Conservation (phyloP, 2,113 vertebrate genomes). For the Platichthys stellatus region DNA sequence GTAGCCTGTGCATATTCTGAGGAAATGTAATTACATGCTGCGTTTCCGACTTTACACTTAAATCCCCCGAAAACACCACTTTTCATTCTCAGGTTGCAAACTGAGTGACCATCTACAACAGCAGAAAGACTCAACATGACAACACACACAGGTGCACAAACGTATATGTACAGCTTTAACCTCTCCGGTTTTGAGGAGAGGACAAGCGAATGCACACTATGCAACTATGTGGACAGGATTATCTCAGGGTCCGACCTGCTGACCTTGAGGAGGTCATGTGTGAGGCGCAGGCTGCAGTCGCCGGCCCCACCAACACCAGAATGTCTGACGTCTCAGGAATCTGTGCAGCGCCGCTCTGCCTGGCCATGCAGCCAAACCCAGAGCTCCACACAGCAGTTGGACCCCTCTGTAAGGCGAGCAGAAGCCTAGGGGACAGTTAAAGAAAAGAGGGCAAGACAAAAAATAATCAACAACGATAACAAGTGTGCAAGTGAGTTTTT, state of each 20-base stretch:
- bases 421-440: background rate
- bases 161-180: conserved; percentile 18
- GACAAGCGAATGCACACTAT: conserved; percentile 39
- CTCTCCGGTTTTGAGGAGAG: conserved; percentile 30
- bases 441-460: background rate
- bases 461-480: no score
- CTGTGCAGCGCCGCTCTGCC: conserved; percentile 48
- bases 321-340: conserved; percentile 76
- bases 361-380: conserved; percentile 52
- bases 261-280: conserved; percentile 68
- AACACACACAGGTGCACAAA: conserved; percentile 19
- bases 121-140: background rate
- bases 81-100: conserved; percentile 1
- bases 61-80: conserved; percentile 15
- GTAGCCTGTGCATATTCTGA: background rate
- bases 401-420: conserved; percentile 4
- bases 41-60: background rate
- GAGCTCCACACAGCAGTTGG: background rate
- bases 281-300: conserved; percentile 55
- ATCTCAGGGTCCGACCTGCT: conserved; percentile 74
- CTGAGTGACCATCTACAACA: background rate
- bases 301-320: conserved; percentile 57
- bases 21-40: background rate
- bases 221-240: conserved; percentile 67
- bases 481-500: background rate